Conservation (phyloP, 2,113 vertebrate genomes). For the Raphicerus campestris region DNA sequence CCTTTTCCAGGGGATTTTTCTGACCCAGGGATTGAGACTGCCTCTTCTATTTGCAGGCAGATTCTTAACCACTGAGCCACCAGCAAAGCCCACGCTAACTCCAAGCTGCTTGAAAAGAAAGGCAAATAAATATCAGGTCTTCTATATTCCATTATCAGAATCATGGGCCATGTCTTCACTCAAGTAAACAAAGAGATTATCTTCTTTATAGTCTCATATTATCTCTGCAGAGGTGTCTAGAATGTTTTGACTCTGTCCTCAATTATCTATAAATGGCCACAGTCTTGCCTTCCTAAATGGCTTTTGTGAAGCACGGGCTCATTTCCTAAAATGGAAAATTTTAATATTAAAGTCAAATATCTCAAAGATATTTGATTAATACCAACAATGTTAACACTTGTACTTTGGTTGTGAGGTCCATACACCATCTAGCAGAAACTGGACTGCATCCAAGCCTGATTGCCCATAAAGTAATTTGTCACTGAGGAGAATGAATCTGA, state of each 20-base stretch:
- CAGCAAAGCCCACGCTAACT: background rate
- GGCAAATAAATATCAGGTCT: background rate
- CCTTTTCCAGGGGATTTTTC: background rate
- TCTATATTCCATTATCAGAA: background rate
- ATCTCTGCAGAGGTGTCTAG: background rate
- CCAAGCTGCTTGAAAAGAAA: background rate
- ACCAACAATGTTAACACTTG: background rate
- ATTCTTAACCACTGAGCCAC: background rate
- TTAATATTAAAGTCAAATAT: background rate
- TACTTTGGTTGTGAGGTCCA: background rate
- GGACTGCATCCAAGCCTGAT: background rate
- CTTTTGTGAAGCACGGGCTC: background rate
- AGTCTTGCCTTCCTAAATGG: background rate
- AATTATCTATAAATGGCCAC: background rate
- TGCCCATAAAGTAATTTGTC: background rate
- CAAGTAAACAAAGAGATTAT: background rate
- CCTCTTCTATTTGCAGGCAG: background rate
- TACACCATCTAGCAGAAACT: background rate
- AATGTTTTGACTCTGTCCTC: background rate
- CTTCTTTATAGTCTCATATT: background rate
- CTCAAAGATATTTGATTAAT: background rate
- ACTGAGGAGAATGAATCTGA: constrained; percentile 16
- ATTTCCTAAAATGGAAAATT: background rate
- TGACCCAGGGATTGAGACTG: background rate
- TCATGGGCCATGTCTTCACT: background rate